Conservation (phyloP, 2,797 vertebrate species). For the Oryzias dopingdopingensis region DNA sequence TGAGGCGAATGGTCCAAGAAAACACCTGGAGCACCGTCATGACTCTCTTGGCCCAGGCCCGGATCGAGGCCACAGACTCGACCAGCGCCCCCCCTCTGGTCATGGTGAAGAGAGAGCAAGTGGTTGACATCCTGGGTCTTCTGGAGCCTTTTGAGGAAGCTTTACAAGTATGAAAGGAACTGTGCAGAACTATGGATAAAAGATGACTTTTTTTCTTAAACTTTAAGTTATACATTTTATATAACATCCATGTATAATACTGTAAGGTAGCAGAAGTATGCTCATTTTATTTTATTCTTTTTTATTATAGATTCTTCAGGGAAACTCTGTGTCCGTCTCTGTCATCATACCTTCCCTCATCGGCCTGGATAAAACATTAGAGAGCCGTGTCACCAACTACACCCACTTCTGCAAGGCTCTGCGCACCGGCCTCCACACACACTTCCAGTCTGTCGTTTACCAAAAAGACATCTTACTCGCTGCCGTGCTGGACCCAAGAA, state of each 20-base stretch:
- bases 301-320: slow-evolving; percentile 64
- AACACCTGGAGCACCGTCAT: slow-evolving; percentile 65
- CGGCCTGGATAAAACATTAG: slow-evolving; percentile 73
- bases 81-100: slow-evolving; percentile 66
- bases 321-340: slow-evolving; percentile 68
- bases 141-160: slow-evolving; percentile 77
- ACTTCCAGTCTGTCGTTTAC: slow-evolving; percentile 71
- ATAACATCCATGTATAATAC: too few species aligned
- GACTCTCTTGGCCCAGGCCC: slow-evolving; percentile 73
- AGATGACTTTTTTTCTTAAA: too few species aligned
- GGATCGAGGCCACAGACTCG: slow-evolving; percentile 63
- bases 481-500: slow-evolving; percentile 73
- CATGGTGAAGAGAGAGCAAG: slow-evolving; percentile 73
- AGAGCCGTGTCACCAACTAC: slow-evolving; percentile 61
- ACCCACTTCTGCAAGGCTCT: slow-evolving; percentile 71
- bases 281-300: background rate
- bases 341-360: slow-evolving; percentile 71
- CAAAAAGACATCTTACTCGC: slow-evolving; percentile 73
- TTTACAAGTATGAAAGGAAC: slow-evolving; percentile 60
- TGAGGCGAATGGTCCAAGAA: slow-evolving; percentile 70
- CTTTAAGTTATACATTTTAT: too few species aligned
- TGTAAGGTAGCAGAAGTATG: background rate
- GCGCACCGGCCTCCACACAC: slow-evolving; percentile 64
- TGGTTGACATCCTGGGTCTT: slow-evolving; percentile 73
- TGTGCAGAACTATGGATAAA: background rate